phyloP scores from a whole-genome alignment of 2,888 invertebrate genomes.

The Metallyticus violacea region DNA sequence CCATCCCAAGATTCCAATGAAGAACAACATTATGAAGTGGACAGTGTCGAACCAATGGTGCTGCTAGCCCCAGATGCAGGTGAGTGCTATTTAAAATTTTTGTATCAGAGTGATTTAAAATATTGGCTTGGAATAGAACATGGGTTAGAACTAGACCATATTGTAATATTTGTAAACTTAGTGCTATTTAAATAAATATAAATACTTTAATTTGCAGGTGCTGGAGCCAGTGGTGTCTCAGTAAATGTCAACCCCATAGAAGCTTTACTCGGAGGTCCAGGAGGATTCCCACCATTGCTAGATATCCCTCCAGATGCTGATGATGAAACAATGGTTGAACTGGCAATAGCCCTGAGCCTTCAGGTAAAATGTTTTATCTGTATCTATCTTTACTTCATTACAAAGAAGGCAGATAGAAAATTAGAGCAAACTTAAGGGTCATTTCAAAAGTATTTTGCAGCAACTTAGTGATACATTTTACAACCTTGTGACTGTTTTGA shows the following conservation, averaged over 20 bases:
- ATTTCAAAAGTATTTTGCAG: no score
- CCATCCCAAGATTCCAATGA: slow-evolving; percentile 48
- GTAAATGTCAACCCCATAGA: slow-evolving; percentile 46
- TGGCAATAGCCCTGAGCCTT: slow-evolving; percentile 91
- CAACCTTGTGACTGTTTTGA: no score
- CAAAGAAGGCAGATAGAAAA: no score
- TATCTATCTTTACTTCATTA: no score
- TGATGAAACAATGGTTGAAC: slow-evolving; percentile 94
- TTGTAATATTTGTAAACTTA: neutral
- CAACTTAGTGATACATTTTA: no score
- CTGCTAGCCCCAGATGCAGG: slow-evolving; percentile 57
- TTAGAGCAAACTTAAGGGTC: no score
- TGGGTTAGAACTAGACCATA: no score
- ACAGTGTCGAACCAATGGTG: slow-evolving; percentile 59
- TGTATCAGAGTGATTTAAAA: no score
- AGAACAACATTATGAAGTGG: slow-evolving; percentile 58
- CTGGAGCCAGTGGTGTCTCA: slow-evolving; percentile 34
- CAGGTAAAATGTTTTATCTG: slow-evolving; percentile 49
- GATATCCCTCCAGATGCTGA: slow-evolving; percentile 94
- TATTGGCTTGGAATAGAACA: neutral
- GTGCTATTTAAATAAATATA: neutral
- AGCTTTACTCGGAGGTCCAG: slow-evolving; percentile 47
- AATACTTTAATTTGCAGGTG: slow-evolving; percentile 10
- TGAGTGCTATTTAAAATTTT: slow-evolving; percentile 35
- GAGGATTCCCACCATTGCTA: slow-evolving; percentile 72